Percentiles rank a stretch among this genome's conserved stretches.
Conservation (phyloP, 2,888 invertebrate genomes). For the Tribolium freemani region DNA sequence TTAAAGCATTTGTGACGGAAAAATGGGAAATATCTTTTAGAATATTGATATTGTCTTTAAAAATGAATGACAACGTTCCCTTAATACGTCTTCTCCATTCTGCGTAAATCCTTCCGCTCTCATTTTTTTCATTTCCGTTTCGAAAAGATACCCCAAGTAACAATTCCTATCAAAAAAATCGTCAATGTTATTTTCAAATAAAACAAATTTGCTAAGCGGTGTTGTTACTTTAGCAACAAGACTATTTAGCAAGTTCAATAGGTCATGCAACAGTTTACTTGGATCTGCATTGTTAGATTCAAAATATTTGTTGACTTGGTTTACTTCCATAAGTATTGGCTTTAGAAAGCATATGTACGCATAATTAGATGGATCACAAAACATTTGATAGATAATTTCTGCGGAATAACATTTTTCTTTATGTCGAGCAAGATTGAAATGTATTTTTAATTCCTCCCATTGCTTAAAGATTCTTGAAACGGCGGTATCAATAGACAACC, state of each 20-base stretch:
- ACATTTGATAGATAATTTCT: conserved; percentile 51
- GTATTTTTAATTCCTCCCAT: conserved; percentile 58
- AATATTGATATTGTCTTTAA: not conserved
- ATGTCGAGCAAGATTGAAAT: conserved; percentile 47
- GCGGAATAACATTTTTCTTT: conserved; percentile 57
- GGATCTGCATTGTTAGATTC: conserved; percentile 44
- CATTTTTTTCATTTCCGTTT: not conserved
- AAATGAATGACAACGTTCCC: not conserved
- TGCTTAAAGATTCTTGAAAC: conserved; percentile 53
- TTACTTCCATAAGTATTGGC: conserved; percentile 50
- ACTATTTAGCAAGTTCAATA: conserved; percentile 11
- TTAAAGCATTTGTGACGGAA: too few species aligned
- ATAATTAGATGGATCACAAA: conserved; percentile 51
- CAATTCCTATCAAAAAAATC: conserved; percentile 11
- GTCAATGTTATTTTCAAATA: conserved; percentile 11
- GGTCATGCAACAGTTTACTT: conserved; percentile 38
- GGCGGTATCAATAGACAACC: conserved; percentile 54
- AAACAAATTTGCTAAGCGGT: not conserved
- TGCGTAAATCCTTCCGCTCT: not conserved
- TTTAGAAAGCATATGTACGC: conserved; percentile 50
- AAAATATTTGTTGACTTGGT: conserved; percentile 48
- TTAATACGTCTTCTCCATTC: not conserved
- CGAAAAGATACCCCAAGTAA: not conserved
- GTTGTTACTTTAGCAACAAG: conserved; percentile 15
- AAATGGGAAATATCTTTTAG: not conserved